These are phyloP conservation scores for Quiscalus mexicanus DNA, from an alignment of 2,113 vertebrate genomes.

Conservation along the genomic window DNA sequence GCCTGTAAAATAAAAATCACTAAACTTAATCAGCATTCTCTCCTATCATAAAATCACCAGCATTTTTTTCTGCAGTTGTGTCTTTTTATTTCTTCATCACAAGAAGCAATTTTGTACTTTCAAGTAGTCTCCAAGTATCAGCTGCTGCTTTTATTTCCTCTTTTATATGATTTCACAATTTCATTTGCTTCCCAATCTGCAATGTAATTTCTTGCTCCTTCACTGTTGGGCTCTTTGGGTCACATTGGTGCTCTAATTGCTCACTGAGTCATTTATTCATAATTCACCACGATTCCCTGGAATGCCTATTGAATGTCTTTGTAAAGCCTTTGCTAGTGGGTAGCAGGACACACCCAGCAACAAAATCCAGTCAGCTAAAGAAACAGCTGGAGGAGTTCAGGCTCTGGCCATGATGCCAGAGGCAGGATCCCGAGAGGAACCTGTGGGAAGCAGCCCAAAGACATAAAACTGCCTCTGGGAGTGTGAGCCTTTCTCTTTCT, in stretches of 20 bases:
- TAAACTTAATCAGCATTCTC: neutral
- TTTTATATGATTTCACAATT: neutral
- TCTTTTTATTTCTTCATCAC: neutral
- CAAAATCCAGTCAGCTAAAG: neutral
- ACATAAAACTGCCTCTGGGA: rapidly evolving
- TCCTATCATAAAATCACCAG: neutral
- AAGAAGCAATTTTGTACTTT: neutral
- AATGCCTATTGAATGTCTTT: neutral
- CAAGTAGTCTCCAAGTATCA: neutral
- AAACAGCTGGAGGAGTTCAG: neutral
- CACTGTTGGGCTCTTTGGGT: rapidly evolving
- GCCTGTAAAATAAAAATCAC: neutral
- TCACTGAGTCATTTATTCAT: neutral
- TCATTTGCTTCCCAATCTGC: neutral
- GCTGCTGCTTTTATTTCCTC: neutral
- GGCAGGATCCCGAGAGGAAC: rapidly evolving
- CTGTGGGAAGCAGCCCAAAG: neutral
- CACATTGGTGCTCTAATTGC: neutral
- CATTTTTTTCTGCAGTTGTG: neutral
- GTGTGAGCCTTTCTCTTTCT: neutral
- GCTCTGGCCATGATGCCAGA: neutral
- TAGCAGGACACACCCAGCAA: neutral
- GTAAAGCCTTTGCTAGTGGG: neutral
- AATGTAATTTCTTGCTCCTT: neutral
- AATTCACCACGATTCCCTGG: rapidly evolving